Percentiles rank a stretch among this genome's conserved stretches.
Conservation (phyloP, 2,797 vertebrate genomes). For the Otolemur crassicaudatus region DNA sequence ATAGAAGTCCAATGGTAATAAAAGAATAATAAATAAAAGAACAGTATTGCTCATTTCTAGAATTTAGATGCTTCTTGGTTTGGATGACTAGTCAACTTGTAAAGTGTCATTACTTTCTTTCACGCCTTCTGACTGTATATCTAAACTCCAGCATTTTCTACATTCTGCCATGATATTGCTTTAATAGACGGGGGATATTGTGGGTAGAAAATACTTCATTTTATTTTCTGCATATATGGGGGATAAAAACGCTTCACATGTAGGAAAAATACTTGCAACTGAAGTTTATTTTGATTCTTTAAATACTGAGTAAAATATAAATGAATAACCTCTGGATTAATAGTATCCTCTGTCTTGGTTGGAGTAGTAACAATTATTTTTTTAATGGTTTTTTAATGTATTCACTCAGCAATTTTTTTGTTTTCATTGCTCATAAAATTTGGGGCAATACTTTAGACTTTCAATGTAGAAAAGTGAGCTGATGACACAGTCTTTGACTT, state of each 20-base stretch:
- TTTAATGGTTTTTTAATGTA: neutral
- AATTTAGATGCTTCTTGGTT: constrained; percentile 56
- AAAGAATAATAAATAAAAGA: neutral
- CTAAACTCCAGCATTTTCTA: constrained; percentile 26
- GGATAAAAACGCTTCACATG: neutral
- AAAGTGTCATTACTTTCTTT: constrained; percentile 64
- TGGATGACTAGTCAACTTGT: constrained; percentile 57
- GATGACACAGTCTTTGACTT: neutral
- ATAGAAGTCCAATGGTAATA: neutral
- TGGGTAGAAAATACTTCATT: constrained; percentile 28
- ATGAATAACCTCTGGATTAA: neutral
- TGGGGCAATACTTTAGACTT: neutral
- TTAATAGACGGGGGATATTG: neutral
- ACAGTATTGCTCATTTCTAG: neutral
- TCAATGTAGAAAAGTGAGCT: neutral
- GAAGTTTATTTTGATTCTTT: constrained; percentile 10
- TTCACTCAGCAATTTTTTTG: neutral
- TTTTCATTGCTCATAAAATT: neutral
- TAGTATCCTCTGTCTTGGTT: neutral
- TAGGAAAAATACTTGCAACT: neutral
- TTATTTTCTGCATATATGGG: constrained; percentile 30
- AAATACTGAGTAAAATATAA: neutral
- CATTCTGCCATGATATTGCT: neutral
- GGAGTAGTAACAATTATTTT: neutral
- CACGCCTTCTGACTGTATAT: constrained; percentile 11